Percentiles rank a stretch among this genome's conserved stretches.
Conservation (phyloP, 2,888 invertebrate genomes). For the Ophion ventricosus region DNA sequence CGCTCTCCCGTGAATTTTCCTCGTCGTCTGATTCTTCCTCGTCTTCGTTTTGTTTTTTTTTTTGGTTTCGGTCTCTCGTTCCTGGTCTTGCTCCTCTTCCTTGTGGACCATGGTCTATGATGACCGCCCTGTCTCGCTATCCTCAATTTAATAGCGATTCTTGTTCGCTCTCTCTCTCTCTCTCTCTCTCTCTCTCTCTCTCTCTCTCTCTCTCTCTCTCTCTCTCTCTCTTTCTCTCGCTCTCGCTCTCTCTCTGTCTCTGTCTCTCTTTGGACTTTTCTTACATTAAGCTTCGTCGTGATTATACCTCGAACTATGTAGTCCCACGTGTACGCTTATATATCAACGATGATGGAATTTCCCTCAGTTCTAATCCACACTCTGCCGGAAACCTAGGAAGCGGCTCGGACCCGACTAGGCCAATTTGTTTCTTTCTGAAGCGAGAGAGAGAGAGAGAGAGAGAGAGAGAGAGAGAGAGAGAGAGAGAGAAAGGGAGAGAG, state of each 20-base stretch:
- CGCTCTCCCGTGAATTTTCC: conserved; percentile 51
- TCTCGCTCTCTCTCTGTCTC: conserved; percentile 55
- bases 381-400: conserved; percentile 49
- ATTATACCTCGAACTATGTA: conserved; percentile 56
- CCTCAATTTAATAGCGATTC: not conserved
- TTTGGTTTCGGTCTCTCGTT: conserved; percentile 29
- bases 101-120: conserved; percentile 30
- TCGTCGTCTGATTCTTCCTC: conserved; percentile 56
- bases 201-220: conserved; percentile 29
- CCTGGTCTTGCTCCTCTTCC: conserved; percentile 30
- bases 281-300: conserved; percentile 56
- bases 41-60: conserved; percentile 23
- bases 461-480: too few species aligned
- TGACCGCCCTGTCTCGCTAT: conserved; percentile 53
- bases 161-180: conserved; percentile 2
- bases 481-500: conserved; percentile 5
- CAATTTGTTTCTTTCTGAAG: conserved; percentile 56
- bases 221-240: conserved; percentile 49
- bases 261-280: conserved; percentile 45
- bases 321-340: conserved; percentile 41
- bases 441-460: conserved; percentile 13
- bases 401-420: conserved; percentile 49
- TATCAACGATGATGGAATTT: conserved; percentile 75
- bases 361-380: conserved; percentile 69
- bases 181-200: conserved; percentile 22